A percentile compares a stretch with the other conserved stretches of the same genome.
phyloP scores from a whole-genome alignment of 2,797 vertebrate genomes.

The Cygnus olor region DNA sequence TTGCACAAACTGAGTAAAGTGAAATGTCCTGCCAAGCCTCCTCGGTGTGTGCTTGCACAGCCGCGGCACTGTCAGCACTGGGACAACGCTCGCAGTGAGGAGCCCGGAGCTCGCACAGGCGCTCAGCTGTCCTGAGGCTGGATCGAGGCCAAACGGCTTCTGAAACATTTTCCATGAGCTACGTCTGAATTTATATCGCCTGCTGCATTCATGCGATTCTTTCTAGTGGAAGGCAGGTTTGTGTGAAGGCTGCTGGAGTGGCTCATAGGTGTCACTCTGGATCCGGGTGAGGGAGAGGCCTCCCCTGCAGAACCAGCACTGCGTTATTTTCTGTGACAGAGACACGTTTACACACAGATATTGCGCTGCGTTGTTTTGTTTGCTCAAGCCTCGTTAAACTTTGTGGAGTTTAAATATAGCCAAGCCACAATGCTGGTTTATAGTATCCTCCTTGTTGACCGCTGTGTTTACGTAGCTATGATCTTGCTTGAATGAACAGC shows the following conservation, averaged over 20 bases:
- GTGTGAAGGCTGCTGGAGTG: background rate
- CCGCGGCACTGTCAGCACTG: background rate
- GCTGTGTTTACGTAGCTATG: background rate
- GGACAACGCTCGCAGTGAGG: slow-evolving; percentile 37
- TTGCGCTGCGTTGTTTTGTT: background rate
- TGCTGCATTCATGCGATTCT: background rate
- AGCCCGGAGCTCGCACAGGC: background rate
- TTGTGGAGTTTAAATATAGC: background rate
- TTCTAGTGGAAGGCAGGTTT: background rate
- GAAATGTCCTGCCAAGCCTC: slow-evolving; percentile 24
- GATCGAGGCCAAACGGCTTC: slow-evolving; percentile 7
- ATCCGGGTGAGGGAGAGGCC: background rate
- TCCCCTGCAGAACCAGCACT: background rate
- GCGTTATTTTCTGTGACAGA: background rate
- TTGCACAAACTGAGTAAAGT: slow-evolving; percentile 12
- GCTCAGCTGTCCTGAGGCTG: slow-evolving; percentile 29
- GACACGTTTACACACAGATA: background rate
- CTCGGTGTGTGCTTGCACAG: slow-evolving; percentile 18
- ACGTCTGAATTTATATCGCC: background rate
- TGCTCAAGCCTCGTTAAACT: background rate
- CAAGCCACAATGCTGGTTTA: background rate
- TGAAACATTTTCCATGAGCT: background rate
- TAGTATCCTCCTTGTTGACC: background rate
- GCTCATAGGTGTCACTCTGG: background rate
- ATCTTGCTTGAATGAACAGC: background rate